phyloP scores from a whole-genome alignment of 2,797 vertebrate genomes.

The Salmo trutta region DNA sequence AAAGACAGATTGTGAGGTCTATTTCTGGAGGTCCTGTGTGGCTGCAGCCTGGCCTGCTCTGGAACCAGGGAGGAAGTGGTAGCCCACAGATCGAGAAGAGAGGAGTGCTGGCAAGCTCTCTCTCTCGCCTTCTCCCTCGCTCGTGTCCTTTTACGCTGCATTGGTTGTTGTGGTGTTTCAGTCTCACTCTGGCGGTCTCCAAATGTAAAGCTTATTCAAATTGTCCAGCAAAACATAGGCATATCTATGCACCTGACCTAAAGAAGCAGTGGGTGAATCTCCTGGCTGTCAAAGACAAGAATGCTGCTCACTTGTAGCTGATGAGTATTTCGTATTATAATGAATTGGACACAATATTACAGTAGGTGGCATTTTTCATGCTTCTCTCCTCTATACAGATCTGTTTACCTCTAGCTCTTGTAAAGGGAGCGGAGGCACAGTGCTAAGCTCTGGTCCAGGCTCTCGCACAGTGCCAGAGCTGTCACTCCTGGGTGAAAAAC shows the following conservation, averaged over 20 bases:
- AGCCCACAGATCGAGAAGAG: conserved; percentile 62
- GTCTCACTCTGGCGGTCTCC: neutral
- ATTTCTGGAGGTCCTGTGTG: conserved; percentile 67
- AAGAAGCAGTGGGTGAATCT: neutral
- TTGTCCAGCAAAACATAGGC: neutral
- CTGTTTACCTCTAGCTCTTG: conserved; percentile 6
- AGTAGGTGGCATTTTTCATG: neutral
- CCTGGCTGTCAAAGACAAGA: neutral
- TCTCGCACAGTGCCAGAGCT: conserved; percentile 14
- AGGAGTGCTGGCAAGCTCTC: conserved; percentile 51
- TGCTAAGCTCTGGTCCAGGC: conserved; percentile 1
- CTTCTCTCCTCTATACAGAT: conserved; percentile 18
- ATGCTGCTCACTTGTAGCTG: neutral
- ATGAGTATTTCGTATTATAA: neutral
- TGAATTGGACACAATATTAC: neutral
- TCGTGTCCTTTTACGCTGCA: conserved; percentile 2
- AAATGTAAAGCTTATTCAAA: neutral
- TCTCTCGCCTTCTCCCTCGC: neutral
- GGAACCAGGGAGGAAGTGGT: conserved; percentile 63
- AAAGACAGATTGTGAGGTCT: conserved; percentile 69
- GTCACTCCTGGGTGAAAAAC: conserved; percentile 43
- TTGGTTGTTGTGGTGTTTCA: neutral
- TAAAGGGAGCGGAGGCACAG: neutral
- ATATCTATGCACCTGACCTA: neutral
- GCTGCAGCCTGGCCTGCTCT: conserved; percentile 44